Evolutionary conservation across 1,140 invertebrate genomes (phyloP).

Genomic region (Platorchestia sp.): DNA sequence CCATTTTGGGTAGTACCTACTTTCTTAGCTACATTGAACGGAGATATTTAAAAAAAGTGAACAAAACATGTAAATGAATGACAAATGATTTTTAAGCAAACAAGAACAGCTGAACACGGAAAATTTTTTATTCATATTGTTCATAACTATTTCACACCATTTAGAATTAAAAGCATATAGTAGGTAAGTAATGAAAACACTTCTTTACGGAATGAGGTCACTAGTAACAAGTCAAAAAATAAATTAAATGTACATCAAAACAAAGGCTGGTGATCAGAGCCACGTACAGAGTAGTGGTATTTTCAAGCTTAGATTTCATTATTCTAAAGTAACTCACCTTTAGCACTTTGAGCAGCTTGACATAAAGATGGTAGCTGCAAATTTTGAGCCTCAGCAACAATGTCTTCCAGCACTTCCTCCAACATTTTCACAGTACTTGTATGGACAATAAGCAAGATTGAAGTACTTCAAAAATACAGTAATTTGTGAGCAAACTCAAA

Average conservation of each 20-base stretch:
- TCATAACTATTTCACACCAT: no score
- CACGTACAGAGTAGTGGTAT: neutral
- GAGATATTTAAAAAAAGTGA: no score
- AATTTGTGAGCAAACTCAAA: neutral
- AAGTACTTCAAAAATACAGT: neutral
- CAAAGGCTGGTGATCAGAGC: no score
- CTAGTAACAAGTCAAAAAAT: no score
- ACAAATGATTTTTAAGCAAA: no score
- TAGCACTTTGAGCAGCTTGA: slow-evolving; percentile 11
- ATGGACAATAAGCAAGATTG: neutral
- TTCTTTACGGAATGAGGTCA: no score
- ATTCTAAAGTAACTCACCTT: neutral
- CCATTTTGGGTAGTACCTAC: no score
- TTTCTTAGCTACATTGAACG: no score
- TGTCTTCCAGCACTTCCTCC: slow-evolving; percentile 20
- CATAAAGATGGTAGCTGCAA: neutral
- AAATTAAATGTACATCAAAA: neutral
- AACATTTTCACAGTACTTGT: neutral
- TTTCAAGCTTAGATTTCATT: neutral
- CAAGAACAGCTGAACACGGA: no score
- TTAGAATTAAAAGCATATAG: neutral
- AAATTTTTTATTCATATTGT: no score
- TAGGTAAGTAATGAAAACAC: neutral
- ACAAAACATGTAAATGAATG: no score
- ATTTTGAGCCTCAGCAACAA: slow-evolving; percentile 14